Conservation (phyloP, 2,888 invertebrate genomes). For the Callinectes sapidus region DNA sequence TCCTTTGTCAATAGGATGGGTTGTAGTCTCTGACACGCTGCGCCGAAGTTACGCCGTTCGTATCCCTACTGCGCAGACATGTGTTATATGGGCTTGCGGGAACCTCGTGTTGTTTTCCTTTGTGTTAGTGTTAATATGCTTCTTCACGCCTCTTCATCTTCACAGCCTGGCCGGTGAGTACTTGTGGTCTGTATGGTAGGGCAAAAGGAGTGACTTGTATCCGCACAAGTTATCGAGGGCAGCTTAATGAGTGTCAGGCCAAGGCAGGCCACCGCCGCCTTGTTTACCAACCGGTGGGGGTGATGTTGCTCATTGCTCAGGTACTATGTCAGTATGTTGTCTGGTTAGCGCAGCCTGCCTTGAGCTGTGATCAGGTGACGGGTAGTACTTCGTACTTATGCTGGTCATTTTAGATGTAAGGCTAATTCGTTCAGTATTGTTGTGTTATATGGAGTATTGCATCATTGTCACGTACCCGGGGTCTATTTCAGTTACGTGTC, state of each 20-base stretch:
- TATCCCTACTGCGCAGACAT: not conserved
- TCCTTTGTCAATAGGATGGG: not conserved
- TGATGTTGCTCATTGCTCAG: too few species aligned
- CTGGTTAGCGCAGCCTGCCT: too few species aligned
- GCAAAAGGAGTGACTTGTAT: not conserved
- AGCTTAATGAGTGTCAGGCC: not conserved
- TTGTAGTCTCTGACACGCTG: too few species aligned
- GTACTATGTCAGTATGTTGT: too few species aligned
- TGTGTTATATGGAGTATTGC: not conserved
- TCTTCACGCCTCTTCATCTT: not conserved
- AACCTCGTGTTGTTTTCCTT: not conserved
- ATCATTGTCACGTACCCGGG: not conserved
- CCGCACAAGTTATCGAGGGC: not conserved
- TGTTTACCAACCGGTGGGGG: too few species aligned
- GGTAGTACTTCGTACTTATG: not conserved
- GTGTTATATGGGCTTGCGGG: not conserved
- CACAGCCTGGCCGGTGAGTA: not conserved
- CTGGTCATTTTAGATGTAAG: not conserved
- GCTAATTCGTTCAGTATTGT: not conserved
- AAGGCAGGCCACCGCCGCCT: not conserved
- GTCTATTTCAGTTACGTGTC: not conserved
- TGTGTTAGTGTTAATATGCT: not conserved
- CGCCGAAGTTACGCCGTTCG: not conserved
- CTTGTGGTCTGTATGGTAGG: not conserved
- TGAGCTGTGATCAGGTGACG: not conserved